These are phyloP conservation scores for Xenentodon cancila DNA, from an alignment of 2,797 vertebrate genomes.

Conservation along the genomic window DNA sequence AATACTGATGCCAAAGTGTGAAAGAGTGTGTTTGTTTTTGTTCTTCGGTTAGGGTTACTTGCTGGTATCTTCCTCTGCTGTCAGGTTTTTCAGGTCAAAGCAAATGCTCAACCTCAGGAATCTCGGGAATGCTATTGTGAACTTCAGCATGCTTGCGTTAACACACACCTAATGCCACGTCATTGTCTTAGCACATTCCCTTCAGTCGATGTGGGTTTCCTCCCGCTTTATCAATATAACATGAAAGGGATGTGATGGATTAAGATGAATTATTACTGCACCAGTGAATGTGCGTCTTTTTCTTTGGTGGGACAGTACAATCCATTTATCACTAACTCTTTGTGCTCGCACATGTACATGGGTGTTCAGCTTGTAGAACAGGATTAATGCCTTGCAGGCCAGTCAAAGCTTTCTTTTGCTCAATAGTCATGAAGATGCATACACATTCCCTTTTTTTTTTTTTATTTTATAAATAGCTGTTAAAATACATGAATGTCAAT, in stretches of 20 bases:
- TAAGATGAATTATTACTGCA: slow-evolving; percentile 57
- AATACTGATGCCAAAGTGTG: not conserved
- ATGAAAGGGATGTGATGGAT: slow-evolving; percentile 50
- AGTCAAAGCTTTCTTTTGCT: slow-evolving; percentile 55
- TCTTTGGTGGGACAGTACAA: not conserved
- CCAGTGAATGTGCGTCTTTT: slow-evolving; percentile 30
- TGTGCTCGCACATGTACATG: slow-evolving; percentile 16
- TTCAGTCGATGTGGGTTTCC: slow-evolving; percentile 44
- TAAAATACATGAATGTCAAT: slow-evolving; percentile 9
- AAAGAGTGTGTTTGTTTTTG: not conserved
- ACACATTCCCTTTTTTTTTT: not conserved
- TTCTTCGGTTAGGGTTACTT: not conserved
- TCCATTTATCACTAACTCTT: slow-evolving; percentile 39
- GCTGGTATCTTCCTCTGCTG: not conserved
- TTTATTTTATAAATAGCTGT: not conserved
- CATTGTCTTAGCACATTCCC: slow-evolving; percentile 35
- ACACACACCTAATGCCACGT: slow-evolving; percentile 43
- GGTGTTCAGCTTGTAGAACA: slow-evolving; percentile 32
- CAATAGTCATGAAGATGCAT: slow-evolving; percentile 48
- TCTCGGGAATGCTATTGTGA: slow-evolving; percentile 53
- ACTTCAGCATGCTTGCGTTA: slow-evolving; percentile 6
- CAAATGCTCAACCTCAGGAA: slow-evolving; percentile 41
- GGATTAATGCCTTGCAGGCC: slow-evolving; percentile 45
- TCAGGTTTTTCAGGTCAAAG: slow-evolving; percentile 43
- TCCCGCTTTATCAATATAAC: slow-evolving; percentile 41